Evolutionary conservation across 1,140 invertebrate species (phyloP).

Genomic region (Plectus sambesii): DNA sequence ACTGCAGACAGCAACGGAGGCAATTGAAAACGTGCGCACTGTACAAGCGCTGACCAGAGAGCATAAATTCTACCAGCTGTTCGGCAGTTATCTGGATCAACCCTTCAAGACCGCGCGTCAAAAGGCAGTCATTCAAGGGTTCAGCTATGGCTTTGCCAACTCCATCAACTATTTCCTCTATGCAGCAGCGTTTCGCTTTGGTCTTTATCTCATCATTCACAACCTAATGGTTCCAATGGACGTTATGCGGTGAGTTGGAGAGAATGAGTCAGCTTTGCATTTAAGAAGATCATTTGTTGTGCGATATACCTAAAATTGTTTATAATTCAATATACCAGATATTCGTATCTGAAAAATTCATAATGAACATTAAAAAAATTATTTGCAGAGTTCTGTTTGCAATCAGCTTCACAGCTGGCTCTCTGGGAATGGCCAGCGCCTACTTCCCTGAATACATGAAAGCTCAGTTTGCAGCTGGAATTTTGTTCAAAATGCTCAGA

Average conservation of each 20-base stretch:
- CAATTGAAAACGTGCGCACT: constrained; percentile 47
- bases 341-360: neutral
- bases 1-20: constrained; percentile 46
- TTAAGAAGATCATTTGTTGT: neutral
- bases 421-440: constrained; percentile 10
- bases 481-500: constrained; percentile 24
- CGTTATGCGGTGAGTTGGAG: constrained; percentile 20
- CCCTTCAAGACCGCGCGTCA: constrained; percentile 8
- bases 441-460: constrained; percentile 31
- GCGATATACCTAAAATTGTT: constrained; percentile 7
- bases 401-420: constrained; percentile 16
- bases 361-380: constrained; percentile 1
- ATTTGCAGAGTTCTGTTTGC: constrained; percentile 13
- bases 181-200: constrained; percentile 44
- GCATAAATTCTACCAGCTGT: constrained; percentile 35
- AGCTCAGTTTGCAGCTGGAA: constrained; percentile 19
- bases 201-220: constrained; percentile 36
- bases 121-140: constrained; percentile 15
- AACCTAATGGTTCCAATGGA: constrained; percentile 9
- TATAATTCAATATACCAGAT: constrained; percentile 10
- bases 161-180: constrained; percentile 44
- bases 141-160: constrained; percentile 24
- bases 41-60: constrained; percentile 46
- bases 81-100: constrained; percentile 13
- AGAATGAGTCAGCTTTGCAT: neutral